Conservation (phyloP, 2,113 vertebrate species). For the Cochlearius cochlearius region DNA sequence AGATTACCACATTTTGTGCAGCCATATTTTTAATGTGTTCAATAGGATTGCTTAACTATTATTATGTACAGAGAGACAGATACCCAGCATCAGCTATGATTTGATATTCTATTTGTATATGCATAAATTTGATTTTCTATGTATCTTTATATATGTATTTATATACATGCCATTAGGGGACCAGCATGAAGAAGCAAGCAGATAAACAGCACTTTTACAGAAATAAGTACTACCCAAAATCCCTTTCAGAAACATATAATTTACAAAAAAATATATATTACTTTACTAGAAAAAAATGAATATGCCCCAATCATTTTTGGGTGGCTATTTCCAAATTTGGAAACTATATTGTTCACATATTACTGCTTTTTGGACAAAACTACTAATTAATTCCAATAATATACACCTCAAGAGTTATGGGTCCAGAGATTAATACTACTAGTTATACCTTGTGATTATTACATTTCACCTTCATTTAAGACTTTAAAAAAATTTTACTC, state of each 20-base stretch:
- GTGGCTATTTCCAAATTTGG: not conserved
- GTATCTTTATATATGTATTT: not conserved
- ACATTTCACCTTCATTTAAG: not conserved
- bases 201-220: not conserved
- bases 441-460: not conserved
- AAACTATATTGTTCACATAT: not conserved
- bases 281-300: not conserved
- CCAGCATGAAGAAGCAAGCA: not conserved
- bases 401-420: not conserved
- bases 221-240: not conserved
- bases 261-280: accelerated
- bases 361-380: not conserved
- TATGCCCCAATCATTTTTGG: not conserved
- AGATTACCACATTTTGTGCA: not conserved
- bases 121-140: not conserved
- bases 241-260: not conserved
- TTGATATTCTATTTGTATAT: not conserved
- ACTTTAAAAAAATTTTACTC: not conserved
- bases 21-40: not conserved
- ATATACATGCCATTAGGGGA: not conserved
- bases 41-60: not conserved
- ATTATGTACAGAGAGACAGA: not conserved
- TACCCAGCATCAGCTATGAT: not conserved
- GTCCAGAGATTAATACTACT: not conserved
- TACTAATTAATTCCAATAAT: not conserved